These are phyloP conservation scores for Paramormyrops hopkinsi DNA, from an alignment of 2,797 vertebrate genomes.

Conservation along the genomic window DNA sequence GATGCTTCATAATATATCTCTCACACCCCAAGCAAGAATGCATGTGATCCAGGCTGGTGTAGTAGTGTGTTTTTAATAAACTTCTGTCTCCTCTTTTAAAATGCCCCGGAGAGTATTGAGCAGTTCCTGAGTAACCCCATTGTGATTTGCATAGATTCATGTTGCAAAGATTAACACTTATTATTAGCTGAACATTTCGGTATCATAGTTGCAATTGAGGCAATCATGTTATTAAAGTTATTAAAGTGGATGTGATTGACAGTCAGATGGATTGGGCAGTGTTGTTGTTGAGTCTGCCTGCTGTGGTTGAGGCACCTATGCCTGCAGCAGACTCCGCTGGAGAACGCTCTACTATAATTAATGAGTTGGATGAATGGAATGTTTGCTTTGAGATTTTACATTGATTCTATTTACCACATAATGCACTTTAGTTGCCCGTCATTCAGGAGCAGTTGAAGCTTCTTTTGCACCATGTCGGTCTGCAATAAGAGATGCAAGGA, in stretches of 20 bases:
- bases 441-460: not conserved
- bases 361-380: not conserved
- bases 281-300: not conserved
- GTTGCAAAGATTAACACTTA: not conserved
- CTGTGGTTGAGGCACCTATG: not conserved
- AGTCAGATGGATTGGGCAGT: not conserved
- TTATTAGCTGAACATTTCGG: not conserved
- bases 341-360: not conserved
- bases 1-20: not conserved
- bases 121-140: not conserved
- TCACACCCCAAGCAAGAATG: not conserved
- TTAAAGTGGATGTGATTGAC: not conserved
- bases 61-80: not conserved
- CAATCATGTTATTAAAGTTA: not conserved
- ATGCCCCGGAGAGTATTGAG: not conserved
- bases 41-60: not conserved
- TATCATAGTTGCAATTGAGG: not conserved
- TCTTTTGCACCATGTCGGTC: not conserved
- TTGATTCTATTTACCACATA: not conserved
- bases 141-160: not conserved
- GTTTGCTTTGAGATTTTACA: not conserved
- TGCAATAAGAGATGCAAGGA: not conserved
- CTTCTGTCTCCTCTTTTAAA: not conserved
- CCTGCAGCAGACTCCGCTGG: not conserved
- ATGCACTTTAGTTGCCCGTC: not conserved